Evolutionary conservation across 2,888 invertebrate genomes (phyloP), one percentile per base, ranked within the genome.

Genomic region (Quadroppia sp.): DNA sequence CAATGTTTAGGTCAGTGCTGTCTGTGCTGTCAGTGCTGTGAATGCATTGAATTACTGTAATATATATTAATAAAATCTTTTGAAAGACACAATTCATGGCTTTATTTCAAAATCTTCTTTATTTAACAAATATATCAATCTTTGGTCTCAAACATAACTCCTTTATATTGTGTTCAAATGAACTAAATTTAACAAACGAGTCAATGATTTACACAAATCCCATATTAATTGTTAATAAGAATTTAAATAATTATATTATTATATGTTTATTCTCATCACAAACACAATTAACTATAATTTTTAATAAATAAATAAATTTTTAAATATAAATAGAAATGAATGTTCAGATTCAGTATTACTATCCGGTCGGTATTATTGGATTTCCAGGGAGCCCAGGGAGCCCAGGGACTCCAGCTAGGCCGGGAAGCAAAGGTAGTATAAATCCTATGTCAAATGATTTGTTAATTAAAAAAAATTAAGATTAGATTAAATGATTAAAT

Each of bases 341-440:
- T 30, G 23, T 23, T 61, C 32, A 61, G 11, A 4, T 32, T 59
- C 17, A 13, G 7, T 20, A 67, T 13, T 67, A 64, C 30, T 67
- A 67, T 67, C 67, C 67, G 36, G 40, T 20, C 1, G 40, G 67
- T 11, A 40, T 40, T 32, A 67, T 23, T 20, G 67, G 67, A 32
- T 40, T 40, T n/a, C n/a, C n/a, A n/a, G n/a, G n/a, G n/a, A n/a
- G n/a, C n/a, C n/a, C n/a, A n/a, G n/a, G n/a, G n/a, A n/a, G n/a
- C n/a, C n/a, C n/a, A n/a, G n/a, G n/a, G 23, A 17, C 40, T 17
- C 67, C 67, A 23, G 67, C 40, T 20, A 67, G 20, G 20, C 40
- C 67, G 13, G 67, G 67, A 20, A 67, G 36, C 40, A 67, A 67
- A 23, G 67, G 67, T 7, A 67, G 67, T 40, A 67, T 40, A 36